A percentile compares a stretch with the other conserved stretches of the same genome.
Evolutionary conservation across 2,797 vertebrate genomes (phyloP).

Genomic region (Sciurus vulgaris): DNA sequence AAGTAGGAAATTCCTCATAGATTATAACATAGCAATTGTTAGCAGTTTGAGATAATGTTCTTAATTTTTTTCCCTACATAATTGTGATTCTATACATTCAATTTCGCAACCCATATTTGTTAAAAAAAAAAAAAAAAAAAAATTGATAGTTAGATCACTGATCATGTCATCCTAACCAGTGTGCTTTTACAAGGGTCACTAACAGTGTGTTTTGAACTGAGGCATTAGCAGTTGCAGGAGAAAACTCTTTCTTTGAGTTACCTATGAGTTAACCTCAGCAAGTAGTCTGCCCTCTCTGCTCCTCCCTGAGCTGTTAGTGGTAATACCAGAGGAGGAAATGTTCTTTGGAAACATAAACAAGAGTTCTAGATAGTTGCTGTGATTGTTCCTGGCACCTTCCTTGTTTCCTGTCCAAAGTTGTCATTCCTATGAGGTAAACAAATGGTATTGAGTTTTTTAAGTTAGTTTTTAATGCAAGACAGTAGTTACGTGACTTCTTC

Average conservation of each 20-base stretch:
- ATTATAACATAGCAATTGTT: background rate
- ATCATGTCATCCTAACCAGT: background rate
- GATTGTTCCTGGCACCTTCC: background rate
- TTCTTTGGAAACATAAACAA: constrained; percentile 17
- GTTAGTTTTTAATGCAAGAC: background rate
- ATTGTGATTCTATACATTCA: background rate
- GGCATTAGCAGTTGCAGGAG: background rate
- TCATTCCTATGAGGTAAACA: background rate
- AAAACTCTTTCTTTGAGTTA: background rate
- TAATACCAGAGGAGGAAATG: background rate
- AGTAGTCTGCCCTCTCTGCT: background rate
- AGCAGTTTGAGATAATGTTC: background rate
- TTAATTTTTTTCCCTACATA: background rate
- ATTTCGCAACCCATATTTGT: background rate
- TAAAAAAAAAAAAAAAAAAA: background rate
- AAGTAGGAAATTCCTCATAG: background rate
- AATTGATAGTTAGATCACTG: background rate
- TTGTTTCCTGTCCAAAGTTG: background rate
- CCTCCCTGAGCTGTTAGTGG: background rate
- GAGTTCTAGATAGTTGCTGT: background rate
- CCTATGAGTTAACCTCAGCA: background rate
- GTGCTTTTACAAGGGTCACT: background rate
- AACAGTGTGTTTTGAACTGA: background rate
- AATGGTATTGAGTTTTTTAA: background rate
- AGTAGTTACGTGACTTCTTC: background rate